A percentile compares a stretch with the other conserved stretches of the same genome.
These are phyloP conservation scores for Styela clava DNA, from an alignment of 23 tunicate species.

Conservation along the genomic window DNA sequence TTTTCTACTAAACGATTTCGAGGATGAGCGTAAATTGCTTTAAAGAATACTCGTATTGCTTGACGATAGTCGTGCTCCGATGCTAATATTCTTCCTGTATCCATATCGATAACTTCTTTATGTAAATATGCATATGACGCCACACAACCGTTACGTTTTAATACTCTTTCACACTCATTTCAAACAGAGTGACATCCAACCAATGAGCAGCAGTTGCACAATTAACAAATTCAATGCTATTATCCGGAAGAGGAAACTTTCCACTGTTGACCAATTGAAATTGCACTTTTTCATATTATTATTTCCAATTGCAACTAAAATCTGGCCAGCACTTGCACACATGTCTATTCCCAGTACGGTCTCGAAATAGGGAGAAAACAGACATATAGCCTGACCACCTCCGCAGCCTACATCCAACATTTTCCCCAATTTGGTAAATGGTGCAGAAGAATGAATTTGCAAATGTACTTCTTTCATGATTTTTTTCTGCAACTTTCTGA, in stretches of 20 bases:
- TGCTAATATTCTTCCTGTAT: background rate
- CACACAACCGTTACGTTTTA: background rate
- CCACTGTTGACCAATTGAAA: background rate
- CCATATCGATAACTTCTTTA: background rate
- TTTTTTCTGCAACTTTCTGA: too few species aligned
- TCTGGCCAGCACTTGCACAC: background rate
- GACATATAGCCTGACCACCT: background rate
- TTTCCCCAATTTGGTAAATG: background rate
- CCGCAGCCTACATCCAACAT: conserved; percentile 21
- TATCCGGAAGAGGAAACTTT: conserved; percentile 1
- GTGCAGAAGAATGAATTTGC: too few species aligned
- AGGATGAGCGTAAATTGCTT: background rate
- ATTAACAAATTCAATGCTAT: background rate
- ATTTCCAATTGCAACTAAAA: background rate
- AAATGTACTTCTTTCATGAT: too few species aligned
- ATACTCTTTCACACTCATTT: conserved; percentile 1
- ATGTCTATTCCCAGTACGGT: conserved; percentile 1
- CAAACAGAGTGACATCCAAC: too few species aligned
- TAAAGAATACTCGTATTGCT: background rate
- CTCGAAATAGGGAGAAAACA: conserved; percentile 2
- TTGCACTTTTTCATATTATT: background rate
- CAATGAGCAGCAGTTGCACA: background rate
- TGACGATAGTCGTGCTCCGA: background rate
- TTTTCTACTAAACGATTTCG: background rate
- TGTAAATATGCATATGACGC: background rate